A percentile compares a stretch with the other conserved stretches of the same genome.
These are phyloP conservation scores for Nephotettix cincticeps DNA, from an alignment of 1,140 invertebrate genomes.

Conservation along the genomic window DNA sequence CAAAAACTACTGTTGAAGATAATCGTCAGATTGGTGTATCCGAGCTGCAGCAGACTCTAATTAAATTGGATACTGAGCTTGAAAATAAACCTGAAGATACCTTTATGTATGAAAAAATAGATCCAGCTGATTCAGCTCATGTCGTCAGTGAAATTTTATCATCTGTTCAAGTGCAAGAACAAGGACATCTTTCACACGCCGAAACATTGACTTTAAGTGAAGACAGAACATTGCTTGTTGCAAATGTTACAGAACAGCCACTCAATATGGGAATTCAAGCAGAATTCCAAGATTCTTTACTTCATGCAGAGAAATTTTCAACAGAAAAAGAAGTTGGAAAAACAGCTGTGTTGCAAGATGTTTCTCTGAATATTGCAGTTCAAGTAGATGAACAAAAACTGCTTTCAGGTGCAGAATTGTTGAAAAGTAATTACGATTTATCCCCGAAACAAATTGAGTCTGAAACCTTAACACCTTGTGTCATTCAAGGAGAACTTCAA, in stretches of 20 bases:
- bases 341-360: background rate
- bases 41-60: background rate
- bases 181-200: no score
- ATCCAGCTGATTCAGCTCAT: background rate
- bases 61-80: background rate
- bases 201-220: no score
- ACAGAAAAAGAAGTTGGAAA: background rate
- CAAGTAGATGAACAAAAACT: background rate
- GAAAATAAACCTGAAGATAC: background rate
- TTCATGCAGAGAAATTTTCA: background rate
- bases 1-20: background rate
- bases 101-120: background rate
- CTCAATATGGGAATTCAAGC: no score
- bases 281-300: background rate
- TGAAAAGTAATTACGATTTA: background rate
- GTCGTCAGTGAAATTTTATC: background rate
- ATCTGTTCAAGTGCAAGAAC: no score
- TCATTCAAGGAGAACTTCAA: conserved; percentile 5
- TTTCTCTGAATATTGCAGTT: background rate
- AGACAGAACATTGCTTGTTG: no score
- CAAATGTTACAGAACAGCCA: no score
- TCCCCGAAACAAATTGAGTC: background rate
- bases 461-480: background rate
- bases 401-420: background rate
- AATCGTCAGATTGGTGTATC: background rate